Evolutionary conservation across 2,888 invertebrate species (phyloP).

Genomic region (Leucozona laternaria): DNA sequence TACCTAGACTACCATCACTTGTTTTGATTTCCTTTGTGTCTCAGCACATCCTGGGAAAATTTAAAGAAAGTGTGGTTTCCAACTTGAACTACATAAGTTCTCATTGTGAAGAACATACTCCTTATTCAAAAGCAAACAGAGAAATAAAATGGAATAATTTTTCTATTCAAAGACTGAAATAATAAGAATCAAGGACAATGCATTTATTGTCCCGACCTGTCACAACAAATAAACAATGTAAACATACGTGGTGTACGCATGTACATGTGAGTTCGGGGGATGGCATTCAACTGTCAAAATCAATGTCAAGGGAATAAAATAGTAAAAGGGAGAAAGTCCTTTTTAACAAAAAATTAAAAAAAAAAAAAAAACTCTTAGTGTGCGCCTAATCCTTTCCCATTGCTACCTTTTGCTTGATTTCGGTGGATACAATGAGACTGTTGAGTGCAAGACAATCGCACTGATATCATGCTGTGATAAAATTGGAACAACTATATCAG

Average conservation of each 20-base stretch:
- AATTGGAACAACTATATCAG: conserved; percentile 61
- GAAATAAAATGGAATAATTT: conserved; percentile 62
- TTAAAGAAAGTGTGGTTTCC: conserved; percentile 54
- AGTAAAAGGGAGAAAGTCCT: conserved; percentile 69
- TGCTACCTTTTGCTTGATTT: conserved; percentile 47
- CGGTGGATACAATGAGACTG: conserved; percentile 53
- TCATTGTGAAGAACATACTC: conserved; percentile 23
- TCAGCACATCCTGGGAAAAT: conserved; percentile 55
- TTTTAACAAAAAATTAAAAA: background rate
- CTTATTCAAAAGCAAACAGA: conserved; percentile 11
- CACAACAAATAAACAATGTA: conserved; percentile 73
- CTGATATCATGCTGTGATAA: conserved; percentile 67
- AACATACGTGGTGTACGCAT: background rate
- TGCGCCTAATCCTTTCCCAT: conserved; percentile 71
- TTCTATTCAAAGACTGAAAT: conserved; percentile 55
- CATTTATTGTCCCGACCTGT: conserved; percentile 67
- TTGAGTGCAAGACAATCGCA: conserved; percentile 61
- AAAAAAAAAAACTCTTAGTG: conserved; percentile 22
- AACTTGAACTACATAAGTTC: conserved; percentile 46
- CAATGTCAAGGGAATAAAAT: conserved; percentile 62
- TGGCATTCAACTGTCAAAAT: conserved; percentile 70
- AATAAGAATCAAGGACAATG: conserved; percentile 55
- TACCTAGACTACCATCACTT: conserved; percentile 16
- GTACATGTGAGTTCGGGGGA: conserved; percentile 15
- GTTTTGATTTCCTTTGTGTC: background rate